These are phyloP conservation scores for Saxicola maurus DNA, from an alignment of 2,797 vertebrate species.

Conservation along the genomic window DNA sequence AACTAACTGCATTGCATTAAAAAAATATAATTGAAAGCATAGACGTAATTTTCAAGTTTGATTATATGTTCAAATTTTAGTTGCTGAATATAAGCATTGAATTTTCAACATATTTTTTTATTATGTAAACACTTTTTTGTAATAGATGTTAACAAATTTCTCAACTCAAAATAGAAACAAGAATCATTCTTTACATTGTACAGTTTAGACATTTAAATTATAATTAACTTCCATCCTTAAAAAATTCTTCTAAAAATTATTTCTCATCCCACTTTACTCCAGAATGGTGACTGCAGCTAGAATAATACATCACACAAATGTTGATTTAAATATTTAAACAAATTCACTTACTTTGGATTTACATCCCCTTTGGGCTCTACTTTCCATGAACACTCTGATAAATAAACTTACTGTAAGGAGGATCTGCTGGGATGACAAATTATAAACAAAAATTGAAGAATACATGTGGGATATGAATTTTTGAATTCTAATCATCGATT, in stretches of 20 bases:
- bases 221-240: not conserved
- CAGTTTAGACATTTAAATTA: not conserved
- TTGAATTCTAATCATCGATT: slow-evolving; percentile 47
- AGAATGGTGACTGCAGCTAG: not conserved
- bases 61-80: not conserved
- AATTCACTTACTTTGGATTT: slow-evolving; percentile 50
- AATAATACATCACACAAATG: slow-evolving; percentile 35
- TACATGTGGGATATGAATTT: slow-evolving; percentile 41
- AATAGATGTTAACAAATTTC: not conserved
- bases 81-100: not conserved
- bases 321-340: slow-evolving; percentile 54
- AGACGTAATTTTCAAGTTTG: not conserved
- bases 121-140: not conserved
- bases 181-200: not conserved
- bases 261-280: not conserved
- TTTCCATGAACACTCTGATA: slow-evolving; percentile 32
- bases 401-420: slow-evolving; percentile 26
- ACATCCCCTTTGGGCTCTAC: slow-evolving; percentile 48
- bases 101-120: not conserved
- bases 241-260: slow-evolving; percentile 4
- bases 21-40: not conserved
- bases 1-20: not conserved
- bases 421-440: slow-evolving; percentile 50
- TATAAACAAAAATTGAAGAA: slow-evolving; percentile 54
- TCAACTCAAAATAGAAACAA: not conserved